Conservation (phyloP, 2,797 vertebrate species). For the Hyperoplus immaculatus region DNA sequence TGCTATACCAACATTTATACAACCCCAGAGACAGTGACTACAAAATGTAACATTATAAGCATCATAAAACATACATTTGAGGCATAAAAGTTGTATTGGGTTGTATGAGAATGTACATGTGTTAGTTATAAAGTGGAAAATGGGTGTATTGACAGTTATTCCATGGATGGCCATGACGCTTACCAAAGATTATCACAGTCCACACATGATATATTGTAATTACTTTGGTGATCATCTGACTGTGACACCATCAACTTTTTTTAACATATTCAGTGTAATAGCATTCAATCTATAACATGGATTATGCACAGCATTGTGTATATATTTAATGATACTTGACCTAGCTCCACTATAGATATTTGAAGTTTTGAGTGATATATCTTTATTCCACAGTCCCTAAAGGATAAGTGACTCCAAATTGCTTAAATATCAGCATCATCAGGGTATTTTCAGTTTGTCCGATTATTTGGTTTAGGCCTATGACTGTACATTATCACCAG, state of each 20-base stretch:
- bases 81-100: not conserved
- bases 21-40: no score
- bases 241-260: no score
- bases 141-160: not conserved
- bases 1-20: not conserved
- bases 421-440: not conserved
- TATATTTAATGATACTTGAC: no score
- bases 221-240: not conserved
- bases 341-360: not conserved
- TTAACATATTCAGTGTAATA: no score
- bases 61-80: no score
- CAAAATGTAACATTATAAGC: not conserved
- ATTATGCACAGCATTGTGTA: no score
- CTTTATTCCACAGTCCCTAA: not conserved
- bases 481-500: not conserved
- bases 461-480: no score
- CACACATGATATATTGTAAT: not conserved
- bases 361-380: not conserved
- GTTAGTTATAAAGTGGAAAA: not conserved
- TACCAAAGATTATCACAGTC: not conserved
- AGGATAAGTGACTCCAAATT: not conserved
- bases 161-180: not conserved
- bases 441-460: not conserved
- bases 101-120: not conserved
- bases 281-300: no score